Percentiles rank a stretch among this genome's conserved stretches.
phyloP scores from a whole-genome alignment of 2,113 vertebrate genomes.

The Corydoras maculifer region DNA sequence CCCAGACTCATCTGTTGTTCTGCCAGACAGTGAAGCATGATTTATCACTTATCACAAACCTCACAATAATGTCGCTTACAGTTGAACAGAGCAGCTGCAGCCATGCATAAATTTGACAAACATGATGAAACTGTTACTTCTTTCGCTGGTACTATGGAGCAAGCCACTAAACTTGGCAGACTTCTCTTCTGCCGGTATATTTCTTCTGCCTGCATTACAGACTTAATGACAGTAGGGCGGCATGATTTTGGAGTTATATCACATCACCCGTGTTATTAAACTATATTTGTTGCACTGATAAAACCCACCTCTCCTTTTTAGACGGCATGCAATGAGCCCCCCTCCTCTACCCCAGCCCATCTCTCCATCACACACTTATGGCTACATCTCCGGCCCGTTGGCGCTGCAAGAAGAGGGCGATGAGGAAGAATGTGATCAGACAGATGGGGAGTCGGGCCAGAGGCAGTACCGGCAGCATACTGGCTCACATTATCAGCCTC shows the following conservation, averaged over 20 bases:
- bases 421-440: constrained; percentile 66
- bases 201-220: background rate
- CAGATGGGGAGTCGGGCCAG: constrained; percentile 80
- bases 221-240: background rate
- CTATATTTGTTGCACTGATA: background rate
- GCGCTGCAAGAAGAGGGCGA: constrained; percentile 75
- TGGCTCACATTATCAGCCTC: constrained; percentile 58
- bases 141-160: background rate
- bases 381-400: constrained; percentile 88
- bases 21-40: constrained; percentile 21
- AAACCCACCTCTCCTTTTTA: constrained; percentile 45
- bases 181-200: background rate
- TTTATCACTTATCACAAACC: constrained; percentile 14
- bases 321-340: constrained; percentile 84
- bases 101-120: constrained; percentile 11
- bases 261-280: background rate
- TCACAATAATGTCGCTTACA: constrained; percentile 3
- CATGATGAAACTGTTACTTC: constrained; percentile 4
- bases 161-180: background rate
- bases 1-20: constrained; percentile 2
- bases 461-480: constrained; percentile 66
- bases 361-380: constrained; percentile 90
- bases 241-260: background rate
- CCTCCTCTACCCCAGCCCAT: constrained; percentile 80
- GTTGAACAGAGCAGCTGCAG: constrained; percentile 20